These are phyloP conservation scores for Noctua janthe DNA, from an alignment of 2,888 invertebrate species.

Conservation along the genomic window DNA sequence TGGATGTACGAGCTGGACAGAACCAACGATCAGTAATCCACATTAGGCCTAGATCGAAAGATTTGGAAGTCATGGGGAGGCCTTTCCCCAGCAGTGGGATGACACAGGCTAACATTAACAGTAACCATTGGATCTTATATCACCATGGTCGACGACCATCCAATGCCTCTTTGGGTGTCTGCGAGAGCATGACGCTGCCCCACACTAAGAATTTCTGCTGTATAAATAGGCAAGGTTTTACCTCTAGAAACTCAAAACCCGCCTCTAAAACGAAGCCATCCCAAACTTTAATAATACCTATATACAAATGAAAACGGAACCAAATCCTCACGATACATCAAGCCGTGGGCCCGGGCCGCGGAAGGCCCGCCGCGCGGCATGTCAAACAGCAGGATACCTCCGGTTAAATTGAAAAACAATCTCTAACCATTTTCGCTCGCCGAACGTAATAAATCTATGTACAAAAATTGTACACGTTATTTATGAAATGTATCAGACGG, in stretches of 20 bases:
- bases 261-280: slow-evolving; percentile 37
- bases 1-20: too few relatives aligned
- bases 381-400: slow-evolving; percentile 88
- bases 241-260: background rate
- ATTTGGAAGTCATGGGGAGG: too few relatives aligned
- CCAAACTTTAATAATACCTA: slow-evolving; percentile 63
- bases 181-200: background rate
- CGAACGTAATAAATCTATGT: slow-evolving; percentile 91
- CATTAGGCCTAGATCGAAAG: too few relatives aligned
- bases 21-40: too few relatives aligned
- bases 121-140: background rate
- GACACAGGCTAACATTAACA: too few relatives aligned
- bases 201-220: background rate
- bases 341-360: slow-evolving; percentile 71
- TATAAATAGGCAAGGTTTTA: background rate
- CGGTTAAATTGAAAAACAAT: slow-evolving; percentile 91
- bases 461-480: slow-evolving; percentile 90
- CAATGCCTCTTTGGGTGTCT: background rate
- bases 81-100: too few relatives aligned
- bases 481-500: slow-evolving; percentile 89
- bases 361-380: slow-evolving; percentile 84
- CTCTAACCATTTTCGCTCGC: slow-evolving; percentile 90
- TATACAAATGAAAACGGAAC: slow-evolving; percentile 68
- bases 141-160: background rate
- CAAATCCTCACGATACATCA: slow-evolving; percentile 73